These are phyloP conservation scores for Callimorpha dominula DNA, from an alignment of 2,888 invertebrate genomes.

Conservation along the genomic window DNA sequence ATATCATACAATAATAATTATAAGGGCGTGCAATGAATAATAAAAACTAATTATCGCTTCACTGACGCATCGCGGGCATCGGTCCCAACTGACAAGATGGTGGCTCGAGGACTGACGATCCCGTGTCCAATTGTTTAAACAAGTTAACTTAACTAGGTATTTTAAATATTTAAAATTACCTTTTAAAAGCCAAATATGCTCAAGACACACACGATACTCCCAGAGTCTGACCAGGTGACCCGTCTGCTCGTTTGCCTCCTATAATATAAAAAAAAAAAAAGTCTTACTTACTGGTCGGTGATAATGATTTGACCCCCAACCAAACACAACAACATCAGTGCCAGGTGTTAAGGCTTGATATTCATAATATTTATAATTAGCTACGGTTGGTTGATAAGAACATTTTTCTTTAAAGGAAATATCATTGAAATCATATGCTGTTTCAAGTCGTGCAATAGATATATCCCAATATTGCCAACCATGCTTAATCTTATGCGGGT, in stretches of 20 bases:
- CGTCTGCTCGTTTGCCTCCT: no score
- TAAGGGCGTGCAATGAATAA: no score
- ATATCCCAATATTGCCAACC: not conserved
- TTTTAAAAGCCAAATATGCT: not conserved
- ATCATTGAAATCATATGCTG: not conserved
- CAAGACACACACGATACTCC: no score
- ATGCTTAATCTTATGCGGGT: rapidly evolving
- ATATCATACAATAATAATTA: no score
- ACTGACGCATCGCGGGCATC: no score
- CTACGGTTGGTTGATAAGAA: not conserved
- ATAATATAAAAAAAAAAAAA: no score
- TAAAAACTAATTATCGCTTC: no score
- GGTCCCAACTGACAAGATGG: no score
- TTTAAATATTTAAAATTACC: not conserved
- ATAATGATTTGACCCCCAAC: constrained; percentile 2
- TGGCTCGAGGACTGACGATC: no score
- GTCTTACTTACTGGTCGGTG: not conserved
- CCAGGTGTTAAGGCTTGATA: rapidly evolving
- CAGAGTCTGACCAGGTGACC: no score
- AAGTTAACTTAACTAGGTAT: not conserved
- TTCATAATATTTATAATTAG: no score
- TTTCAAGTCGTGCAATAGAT: not conserved
- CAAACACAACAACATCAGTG: not conserved
- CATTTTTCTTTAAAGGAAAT: not conserved
- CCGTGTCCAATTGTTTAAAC: no score